Percentiles rank a stretch among this genome's conserved stretches.
These are phyloP conservation scores for Etheostoma nigrum DNA, from an alignment of 2,797 vertebrate genomes.

Conservation along the genomic window DNA sequence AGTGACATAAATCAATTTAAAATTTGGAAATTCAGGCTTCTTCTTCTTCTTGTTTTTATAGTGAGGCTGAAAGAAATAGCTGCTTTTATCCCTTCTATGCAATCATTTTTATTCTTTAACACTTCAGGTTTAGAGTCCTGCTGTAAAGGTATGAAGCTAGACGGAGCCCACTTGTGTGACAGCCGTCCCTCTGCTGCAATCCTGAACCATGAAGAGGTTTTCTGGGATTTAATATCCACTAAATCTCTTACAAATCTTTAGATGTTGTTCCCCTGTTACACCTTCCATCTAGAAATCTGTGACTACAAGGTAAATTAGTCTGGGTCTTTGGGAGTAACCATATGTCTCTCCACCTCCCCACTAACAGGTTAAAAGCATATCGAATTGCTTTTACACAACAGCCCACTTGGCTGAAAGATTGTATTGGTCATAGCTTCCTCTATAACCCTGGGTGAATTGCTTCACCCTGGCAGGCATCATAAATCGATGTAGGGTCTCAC, in stretches of 20 bases:
- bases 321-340: not conserved
- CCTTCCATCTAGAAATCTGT: not conserved
- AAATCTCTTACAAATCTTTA: conserved; percentile 12
- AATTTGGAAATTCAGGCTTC: not conserved
- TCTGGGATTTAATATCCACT: conserved; percentile 15
- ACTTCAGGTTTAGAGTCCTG: not conserved
- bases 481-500: conserved; percentile 63
- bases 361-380: conserved; percentile 28
- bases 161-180: not conserved
- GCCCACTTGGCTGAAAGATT: conserved; percentile 57
- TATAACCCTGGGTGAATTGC: conserved; percentile 52
- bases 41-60: no score
- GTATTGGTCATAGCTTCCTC: conserved; percentile 49
- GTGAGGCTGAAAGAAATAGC: not conserved
- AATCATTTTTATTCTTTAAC: not conserved
- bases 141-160: not conserved
- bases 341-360: conserved; percentile 2
- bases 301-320: conserved; percentile 7
- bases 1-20: not conserved
- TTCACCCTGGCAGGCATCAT: conserved; percentile 58
- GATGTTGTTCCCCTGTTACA: conserved; percentile 12
- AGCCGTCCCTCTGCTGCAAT: conserved; percentile 8
- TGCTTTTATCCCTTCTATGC: not conserved
- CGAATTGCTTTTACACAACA: conserved; percentile 36
- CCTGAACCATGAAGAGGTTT: conserved; percentile 7